A percentile compares a stretch with the other conserved stretches of the same genome.
Conservation (phyloP, 23 tunicate species). For the Clavelina lepadiformis region DNA sequence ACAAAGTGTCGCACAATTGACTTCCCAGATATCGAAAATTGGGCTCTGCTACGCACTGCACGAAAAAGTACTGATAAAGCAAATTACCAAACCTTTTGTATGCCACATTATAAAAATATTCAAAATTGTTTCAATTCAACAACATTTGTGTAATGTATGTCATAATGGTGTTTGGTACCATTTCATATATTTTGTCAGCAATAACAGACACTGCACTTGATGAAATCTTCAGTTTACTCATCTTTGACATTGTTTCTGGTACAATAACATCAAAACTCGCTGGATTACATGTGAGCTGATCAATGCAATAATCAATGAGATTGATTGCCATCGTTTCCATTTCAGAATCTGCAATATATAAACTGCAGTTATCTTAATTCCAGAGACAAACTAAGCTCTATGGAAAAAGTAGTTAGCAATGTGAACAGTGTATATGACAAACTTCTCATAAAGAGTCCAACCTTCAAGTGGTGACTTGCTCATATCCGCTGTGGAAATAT, state of each 20-base stretch:
- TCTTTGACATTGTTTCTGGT: not conserved
- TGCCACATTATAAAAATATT: too few species aligned
- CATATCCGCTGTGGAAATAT: too few species aligned
- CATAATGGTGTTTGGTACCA: too few species aligned
- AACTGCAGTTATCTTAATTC: too few species aligned
- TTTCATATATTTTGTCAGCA: constrained; percentile 32
- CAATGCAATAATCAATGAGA: constrained; percentile 9
- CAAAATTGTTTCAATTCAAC: too few species aligned
- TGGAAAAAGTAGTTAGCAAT: too few species aligned
- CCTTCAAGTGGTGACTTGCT: too few species aligned
- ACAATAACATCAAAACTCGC: constrained; percentile 19
- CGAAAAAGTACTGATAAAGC: not conserved
- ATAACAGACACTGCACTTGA: constrained; percentile 6
- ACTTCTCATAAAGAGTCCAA: too few species aligned
- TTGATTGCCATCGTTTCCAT: constrained; percentile 3
- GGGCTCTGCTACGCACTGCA: constrained; percentile 37
- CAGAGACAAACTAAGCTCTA: too few species aligned
- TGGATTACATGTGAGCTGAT: constrained; percentile 17
- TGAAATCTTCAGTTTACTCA: constrained; percentile 1
- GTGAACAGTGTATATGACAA: too few species aligned
- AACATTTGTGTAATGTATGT: too few species aligned
- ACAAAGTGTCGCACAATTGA: constrained; percentile 47
- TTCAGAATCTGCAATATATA: constrained; percentile 2
- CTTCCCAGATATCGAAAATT: constrained; percentile 70
- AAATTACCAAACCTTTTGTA: not conserved